Evolutionary conservation across 2,113 vertebrate genomes (phyloP), one percentile per base, ranked within the genome.

Genomic region (Eptatretus burgeri): DNA sequence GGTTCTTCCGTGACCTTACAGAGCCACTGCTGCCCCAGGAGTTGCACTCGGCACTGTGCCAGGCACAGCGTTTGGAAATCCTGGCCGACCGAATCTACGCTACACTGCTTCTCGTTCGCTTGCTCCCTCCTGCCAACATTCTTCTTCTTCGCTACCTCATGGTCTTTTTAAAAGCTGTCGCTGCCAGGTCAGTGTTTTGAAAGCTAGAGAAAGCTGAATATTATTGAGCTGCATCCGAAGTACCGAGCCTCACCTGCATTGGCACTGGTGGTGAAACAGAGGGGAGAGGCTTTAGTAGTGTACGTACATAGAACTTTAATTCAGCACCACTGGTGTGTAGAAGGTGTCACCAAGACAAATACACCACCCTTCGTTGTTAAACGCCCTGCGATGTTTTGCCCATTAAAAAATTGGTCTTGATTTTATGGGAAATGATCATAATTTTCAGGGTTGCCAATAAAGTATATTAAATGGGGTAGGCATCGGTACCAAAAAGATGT

Each of bases 1-100:
- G 74, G 67, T 77, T 76, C 66, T 67, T 76, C 41, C 68, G 74
- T 9, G 73, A 74, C 64, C 65, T 75, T 49, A 72, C 72, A 0
- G 65, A 68, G 16, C 73, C 76, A 12, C 69, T 76, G 62, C 69
- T 76, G 20, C 69, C 72, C 1, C 19, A 52, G 1, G 70, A 68
- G 14, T 68, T 76, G 9, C 75, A 74, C 67, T 67, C 65, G 5
- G 68, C 71, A 1, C 65, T 77, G 53, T 75, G 72, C 60, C 73
- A 71, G 10, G 69, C 71, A 5, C 76, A 75, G 67, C 67, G 68
- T 1, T 52, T 71, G 3, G 66, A 65, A 19, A n/a, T 64, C 2
- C 64, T 67, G 11, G 69, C 51, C 4, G 49, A 66, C 1, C 67
- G 64, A 12, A 52, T 62, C 2, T 64, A 67, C 13, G 69, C 69